phyloP scores from a whole-genome alignment of 2,888 invertebrate species.

The Rotaria sp. region DNA sequence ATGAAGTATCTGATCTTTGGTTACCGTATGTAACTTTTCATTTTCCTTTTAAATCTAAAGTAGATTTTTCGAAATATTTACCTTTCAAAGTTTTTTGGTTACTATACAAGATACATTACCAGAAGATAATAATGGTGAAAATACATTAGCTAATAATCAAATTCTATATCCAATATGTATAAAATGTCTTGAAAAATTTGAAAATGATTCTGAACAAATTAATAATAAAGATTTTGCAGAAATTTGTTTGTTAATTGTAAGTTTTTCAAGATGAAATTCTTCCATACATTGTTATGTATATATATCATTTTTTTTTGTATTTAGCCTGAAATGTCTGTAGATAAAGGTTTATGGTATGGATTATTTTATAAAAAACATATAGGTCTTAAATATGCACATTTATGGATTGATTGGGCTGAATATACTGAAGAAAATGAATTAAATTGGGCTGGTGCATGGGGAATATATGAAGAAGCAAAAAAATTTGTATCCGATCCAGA shows the following conservation, averaged over 20 bases:
- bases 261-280: background rate
- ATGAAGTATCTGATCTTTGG: constrained; percentile 26
- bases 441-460: constrained; percentile 1
- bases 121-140: background rate
- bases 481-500: background rate
- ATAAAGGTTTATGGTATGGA: constrained; percentile 19
- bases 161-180: background rate
- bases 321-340: background rate
- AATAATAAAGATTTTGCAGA: background rate
- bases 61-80: background rate
- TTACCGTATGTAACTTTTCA: background rate
- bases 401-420: constrained; percentile 22
- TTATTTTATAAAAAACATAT: constrained; percentile 25
- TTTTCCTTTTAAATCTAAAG: no score
- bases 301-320: background rate
- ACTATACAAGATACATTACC: background rate
- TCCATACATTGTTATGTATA: no score
- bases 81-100: background rate
- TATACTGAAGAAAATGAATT: constrained; percentile 2
- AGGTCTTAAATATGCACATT: background rate
- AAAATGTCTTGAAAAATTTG: constrained; percentile 16
- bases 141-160: constrained; percentile 10
- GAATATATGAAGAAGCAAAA: constrained; percentile 27
- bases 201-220: constrained; percentile 6
- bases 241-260: constrained; percentile 7